Conservation (phyloP, 35 echinoderm and acorn worm species). For the Lytechinus pictus region DNA sequence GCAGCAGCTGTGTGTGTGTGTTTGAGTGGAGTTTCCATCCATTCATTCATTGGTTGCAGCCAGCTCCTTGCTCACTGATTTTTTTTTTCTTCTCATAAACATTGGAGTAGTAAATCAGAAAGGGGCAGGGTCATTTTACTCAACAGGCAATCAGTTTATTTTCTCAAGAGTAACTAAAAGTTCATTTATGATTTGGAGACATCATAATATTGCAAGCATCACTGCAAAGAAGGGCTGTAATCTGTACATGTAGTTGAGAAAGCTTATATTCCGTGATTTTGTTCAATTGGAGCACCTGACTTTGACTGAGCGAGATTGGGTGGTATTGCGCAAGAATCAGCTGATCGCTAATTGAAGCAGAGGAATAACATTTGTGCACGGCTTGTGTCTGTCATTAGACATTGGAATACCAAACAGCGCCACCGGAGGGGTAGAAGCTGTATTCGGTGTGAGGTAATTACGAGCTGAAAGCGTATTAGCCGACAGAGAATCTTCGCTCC, state of each 20-base stretch:
- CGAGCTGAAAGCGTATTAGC: neutral
- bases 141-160: neutral
- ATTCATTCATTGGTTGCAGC: neutral
- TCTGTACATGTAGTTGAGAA: neutral
- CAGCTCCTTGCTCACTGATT: neutral
- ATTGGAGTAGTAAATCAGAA: neutral
- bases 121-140: neutral
- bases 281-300: neutral
- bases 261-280: neutral
- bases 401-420: neutral
- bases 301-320: neutral
- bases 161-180: neutral
- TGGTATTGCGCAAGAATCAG: slow-evolving; percentile 1
- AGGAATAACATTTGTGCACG: neutral
- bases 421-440: neutral
- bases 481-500: neutral
- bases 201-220: neutral
- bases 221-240: neutral
- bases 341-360: neutral
- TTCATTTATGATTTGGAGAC: neutral
- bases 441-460: neutral
- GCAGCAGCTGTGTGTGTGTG: neutral
- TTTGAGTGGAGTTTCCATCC: neutral
- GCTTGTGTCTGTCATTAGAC: neutral
- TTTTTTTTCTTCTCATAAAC: neutral